Evolutionary conservation across 2,113 vertebrate genomes (phyloP), one percentile per base, ranked within the genome.

Genomic region (Rhagologus leucostigma): DNA sequence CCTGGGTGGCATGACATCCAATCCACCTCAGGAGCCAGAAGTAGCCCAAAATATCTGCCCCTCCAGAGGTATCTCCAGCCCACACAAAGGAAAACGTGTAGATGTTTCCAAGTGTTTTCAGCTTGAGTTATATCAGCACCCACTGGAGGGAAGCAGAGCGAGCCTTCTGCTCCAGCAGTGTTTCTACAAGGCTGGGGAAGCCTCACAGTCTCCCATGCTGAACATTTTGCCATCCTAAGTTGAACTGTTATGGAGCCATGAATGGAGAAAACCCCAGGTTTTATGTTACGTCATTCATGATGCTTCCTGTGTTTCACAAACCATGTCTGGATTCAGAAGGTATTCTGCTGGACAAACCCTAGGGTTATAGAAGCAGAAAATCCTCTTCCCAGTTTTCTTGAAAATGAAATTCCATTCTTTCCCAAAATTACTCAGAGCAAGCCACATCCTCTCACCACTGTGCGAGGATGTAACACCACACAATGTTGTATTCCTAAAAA

Each of bases 391-490:
- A 84, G 6, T 59, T 84, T 70, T 47, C 64, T 33, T 90, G 39
- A 86, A 77, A 86, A 65, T 29, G 33, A 70, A 90, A 81, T 83
- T 76, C 16, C 1, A 0, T 63, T 75, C 29, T 95, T 39, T 44
- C 35, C 53, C 35, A 63, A 42, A 63, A 84, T 92, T 84, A 75
- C 71, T 91, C 83, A 89, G 60, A 89, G 18, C 7, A 93, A 87
- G 65, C 84, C 94, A 95, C 95, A 92, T 96, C 93, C 94, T 95
- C 69, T 78, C 64, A 78, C 13, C 27, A 32, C 17, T 50, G 16
- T 3, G 3, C 2, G 3, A 84, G 76, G 52, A 78, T 47, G 4
- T 39, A 75, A 75, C 27, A 18, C 55, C 56, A 84, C 59, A 77
- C 41, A 46, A 80, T 42, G 30, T 19, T 84, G 11, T 64, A 18